A percentile compares a stretch with the other conserved stretches of the same genome.
These are phyloP conservation scores for Ellobium chinense DNA, from an alignment of 2,888 invertebrate species.

Conservation along the genomic window DNA sequence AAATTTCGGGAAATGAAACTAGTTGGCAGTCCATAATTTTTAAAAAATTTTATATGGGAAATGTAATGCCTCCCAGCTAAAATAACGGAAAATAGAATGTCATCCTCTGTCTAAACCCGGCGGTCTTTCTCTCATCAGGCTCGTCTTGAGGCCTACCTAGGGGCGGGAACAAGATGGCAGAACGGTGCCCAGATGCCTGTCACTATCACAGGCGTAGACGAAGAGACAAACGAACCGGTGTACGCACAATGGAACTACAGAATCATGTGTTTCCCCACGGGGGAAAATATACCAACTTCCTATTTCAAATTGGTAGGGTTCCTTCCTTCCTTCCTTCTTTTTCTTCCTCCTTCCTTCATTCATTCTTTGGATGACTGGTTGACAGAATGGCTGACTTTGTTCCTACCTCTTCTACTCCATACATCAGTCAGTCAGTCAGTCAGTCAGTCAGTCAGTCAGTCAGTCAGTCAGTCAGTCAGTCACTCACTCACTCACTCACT, in stretches of 20 bases:
- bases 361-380: neutral
- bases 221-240: constrained; percentile 48
- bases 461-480: neutral
- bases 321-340: neutral
- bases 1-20: no score
- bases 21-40: no score
- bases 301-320: constrained; percentile 49
- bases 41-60: no score
- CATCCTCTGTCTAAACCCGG: no score
- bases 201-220: constrained; percentile 57
- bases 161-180: constrained; percentile 55
- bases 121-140: no score
- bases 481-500: neutral
- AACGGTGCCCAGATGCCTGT: constrained; percentile 67
- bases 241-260: constrained; percentile 60
- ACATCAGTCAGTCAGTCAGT: neutral
- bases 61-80: no score
- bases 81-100: no score
- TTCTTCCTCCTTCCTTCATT: neutral
- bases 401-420: no score
- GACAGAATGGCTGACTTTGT: no score
- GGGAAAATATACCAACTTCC: constrained; percentile 53
- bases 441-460: neutral
- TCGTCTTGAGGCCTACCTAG: neutral
- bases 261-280: constrained; percentile 60